phyloP scores from a whole-genome alignment of 1,140 invertebrate species.

The Macrocentrus cingulum region DNA sequence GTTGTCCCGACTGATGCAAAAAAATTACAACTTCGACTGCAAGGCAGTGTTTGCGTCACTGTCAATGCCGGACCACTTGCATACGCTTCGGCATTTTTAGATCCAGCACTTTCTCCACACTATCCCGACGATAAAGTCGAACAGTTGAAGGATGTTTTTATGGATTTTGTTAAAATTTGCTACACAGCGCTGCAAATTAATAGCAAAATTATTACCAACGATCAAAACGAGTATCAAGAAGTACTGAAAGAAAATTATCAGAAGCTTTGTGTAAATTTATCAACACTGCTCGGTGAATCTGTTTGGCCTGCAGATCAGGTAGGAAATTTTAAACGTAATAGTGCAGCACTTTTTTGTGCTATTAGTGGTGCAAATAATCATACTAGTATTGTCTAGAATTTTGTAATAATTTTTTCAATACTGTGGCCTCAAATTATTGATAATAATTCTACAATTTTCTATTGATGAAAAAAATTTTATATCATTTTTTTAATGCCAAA shows the following conservation, averaged over 20 bases:
- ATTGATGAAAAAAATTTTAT: not conserved
- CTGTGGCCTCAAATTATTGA: not conserved
- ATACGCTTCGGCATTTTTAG: slow-evolving; percentile 88
- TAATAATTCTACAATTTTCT: not conserved
- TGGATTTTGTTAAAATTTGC: slow-evolving; percentile 86
- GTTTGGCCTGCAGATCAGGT: slow-evolving; percentile 68
- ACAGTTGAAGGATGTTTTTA: slow-evolving; percentile 78
- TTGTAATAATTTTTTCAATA: slow-evolving; percentile 5
- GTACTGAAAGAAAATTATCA: slow-evolving; percentile 82
- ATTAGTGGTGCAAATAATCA: slow-evolving; percentile 69
- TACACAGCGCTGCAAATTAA: slow-evolving; percentile 85
- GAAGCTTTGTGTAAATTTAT: slow-evolving; percentile 79
- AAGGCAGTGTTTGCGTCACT: slow-evolving; percentile 88
- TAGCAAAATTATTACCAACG: slow-evolving; percentile 77
- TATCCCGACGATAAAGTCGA: slow-evolving; percentile 82
- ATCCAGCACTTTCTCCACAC: slow-evolving; percentile 65
- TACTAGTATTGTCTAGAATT: slow-evolving; percentile 65
- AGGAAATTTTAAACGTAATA: slow-evolving; percentile 65
- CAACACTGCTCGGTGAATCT: slow-evolving; percentile 69
- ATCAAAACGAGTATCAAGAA: slow-evolving; percentile 89
- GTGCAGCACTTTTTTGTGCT: slow-evolving; percentile 68
- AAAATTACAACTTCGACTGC: slow-evolving; percentile 84
- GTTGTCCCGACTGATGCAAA: slow-evolving; percentile 80
- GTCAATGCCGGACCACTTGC: slow-evolving; percentile 94
- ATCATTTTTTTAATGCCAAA: not conserved